Percentiles rank a stretch among this genome's conserved stretches.
Conservation (phyloP, 2,797 vertebrate species). For the Glyptemys insculpta region DNA sequence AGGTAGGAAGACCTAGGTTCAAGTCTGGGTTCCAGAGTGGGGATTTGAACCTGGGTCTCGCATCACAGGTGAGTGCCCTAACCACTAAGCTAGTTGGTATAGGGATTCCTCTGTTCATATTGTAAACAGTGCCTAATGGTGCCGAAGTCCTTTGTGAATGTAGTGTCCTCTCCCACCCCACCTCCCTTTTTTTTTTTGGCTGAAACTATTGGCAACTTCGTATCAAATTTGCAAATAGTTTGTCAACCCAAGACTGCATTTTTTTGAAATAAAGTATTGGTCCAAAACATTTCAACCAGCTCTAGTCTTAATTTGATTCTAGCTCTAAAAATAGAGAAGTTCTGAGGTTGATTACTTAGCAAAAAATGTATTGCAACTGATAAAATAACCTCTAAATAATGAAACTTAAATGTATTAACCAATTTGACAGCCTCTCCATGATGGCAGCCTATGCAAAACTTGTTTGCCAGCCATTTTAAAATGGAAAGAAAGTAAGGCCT, state of each 20-base stretch:
- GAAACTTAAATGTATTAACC: not conserved
- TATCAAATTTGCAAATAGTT: not conserved
- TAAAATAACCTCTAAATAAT: not conserved
- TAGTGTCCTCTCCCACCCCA: accelerated
- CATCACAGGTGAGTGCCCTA: not conserved
- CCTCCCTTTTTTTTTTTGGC: not conserved
- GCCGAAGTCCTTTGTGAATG: not conserved
- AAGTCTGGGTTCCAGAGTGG: not conserved
- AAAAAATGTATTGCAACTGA: not conserved
- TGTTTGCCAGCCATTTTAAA: not conserved
- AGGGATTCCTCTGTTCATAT: not conserved
- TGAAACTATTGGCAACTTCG: not conserved
- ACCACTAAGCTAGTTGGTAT: not conserved
- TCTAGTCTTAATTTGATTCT: not conserved
- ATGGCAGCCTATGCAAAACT: not conserved
- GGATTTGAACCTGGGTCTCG: not conserved
- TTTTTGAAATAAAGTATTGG: not conserved
- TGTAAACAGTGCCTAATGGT: not conserved
- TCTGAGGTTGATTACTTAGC: not conserved
- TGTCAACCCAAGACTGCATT: not conserved
- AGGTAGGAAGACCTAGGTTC: not conserved
- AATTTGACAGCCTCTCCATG: accelerated
- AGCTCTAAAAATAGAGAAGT: not conserved
- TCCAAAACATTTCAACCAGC: not conserved
- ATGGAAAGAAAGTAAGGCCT: not conserved